phyloP scores from a whole-genome alignment of 2,797 vertebrate species.

The Kryptolebias ocellatus region DNA sequence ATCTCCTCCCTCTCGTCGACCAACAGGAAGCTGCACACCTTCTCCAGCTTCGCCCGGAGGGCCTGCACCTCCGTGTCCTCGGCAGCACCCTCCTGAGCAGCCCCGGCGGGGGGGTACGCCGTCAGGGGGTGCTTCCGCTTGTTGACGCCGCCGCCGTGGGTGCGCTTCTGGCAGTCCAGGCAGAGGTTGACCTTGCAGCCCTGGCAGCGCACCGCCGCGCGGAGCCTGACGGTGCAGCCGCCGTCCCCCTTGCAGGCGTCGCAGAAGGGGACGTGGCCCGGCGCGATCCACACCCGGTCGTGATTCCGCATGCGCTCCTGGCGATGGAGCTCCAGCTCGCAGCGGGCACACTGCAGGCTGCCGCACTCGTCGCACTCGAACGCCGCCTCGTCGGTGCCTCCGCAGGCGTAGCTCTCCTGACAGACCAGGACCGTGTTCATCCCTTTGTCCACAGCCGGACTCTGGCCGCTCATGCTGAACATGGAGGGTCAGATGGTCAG shows the following conservation, averaged over 20 bases:
- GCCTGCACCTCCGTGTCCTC: conserved; percentile 83
- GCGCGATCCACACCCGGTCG: conserved; percentile 89
- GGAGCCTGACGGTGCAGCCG: conserved; percentile 77
- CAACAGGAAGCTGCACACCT: conserved; percentile 92
- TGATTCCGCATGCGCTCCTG: conserved; percentile 93
- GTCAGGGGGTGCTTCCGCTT: conserved; percentile 92
- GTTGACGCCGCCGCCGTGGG: conserved; percentile 90
- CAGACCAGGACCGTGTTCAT: conserved; percentile 85
- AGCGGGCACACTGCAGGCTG: conserved; percentile 92
- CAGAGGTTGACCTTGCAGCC: conserved; percentile 96
- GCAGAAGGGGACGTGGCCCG: conserved; percentile 92
- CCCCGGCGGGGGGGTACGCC: conserved; percentile 83
- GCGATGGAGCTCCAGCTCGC: conserved; percentile 93
- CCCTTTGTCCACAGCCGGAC: conserved; percentile 83
- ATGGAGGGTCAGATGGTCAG: conserved; percentile 18
- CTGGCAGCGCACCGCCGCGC: conserved; percentile 93
- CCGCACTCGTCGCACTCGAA: conserved; percentile 97
- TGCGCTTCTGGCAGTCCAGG: conserved; percentile 95
- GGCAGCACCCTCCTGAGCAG: conserved; percentile 74
- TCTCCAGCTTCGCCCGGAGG: conserved; percentile 88
- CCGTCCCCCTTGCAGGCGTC: conserved; percentile 91
- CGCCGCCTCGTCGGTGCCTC: conserved; percentile 90
- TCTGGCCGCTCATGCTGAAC: conserved; percentile 86
- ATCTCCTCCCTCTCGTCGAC: conserved; percentile 97
- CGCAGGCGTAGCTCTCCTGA: conserved; percentile 97